Percentiles rank a stretch among this genome's conserved stretches.
Evolutionary conservation across 2,113 vertebrate species (phyloP).

Genomic region (Leptocoma aspasia): DNA sequence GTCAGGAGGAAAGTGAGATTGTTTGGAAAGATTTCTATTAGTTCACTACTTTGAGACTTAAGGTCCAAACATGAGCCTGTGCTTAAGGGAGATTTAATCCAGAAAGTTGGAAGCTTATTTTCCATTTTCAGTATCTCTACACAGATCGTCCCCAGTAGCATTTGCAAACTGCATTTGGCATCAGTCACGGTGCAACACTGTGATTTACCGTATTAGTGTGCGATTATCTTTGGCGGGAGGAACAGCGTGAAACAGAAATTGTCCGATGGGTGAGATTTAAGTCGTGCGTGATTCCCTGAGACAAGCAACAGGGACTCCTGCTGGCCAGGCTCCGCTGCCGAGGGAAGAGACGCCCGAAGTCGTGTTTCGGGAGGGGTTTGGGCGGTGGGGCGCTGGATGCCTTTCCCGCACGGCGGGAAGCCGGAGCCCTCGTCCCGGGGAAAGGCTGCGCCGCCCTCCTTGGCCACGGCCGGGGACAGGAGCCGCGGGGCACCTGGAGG

Average conservation of each 20-base stretch:
- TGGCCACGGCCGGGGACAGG: rapidly evolving
- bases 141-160: background rate
- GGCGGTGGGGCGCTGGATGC: rapidly evolving
- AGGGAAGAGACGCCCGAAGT: background rate
- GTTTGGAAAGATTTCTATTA: background rate
- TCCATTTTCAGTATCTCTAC: background rate
- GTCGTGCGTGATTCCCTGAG: background rate
- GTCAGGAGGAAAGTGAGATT: background rate
- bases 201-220: background rate
- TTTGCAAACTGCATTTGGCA: background rate
- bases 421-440: rapidly evolving
- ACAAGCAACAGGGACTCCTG: conserved; percentile 63
- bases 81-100: background rate
- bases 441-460: rapidly evolving
- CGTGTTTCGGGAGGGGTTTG: rapidly evolving
- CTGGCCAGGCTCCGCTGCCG: background rate
- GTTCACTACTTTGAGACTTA: background rate
- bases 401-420: background rate
- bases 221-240: background rate
- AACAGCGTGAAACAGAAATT: background rate
- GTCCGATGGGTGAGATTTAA: background rate
- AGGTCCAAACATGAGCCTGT: background rate
- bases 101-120: background rate
- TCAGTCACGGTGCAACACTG: background rate
- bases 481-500: background rate